Percentiles rank a stretch among this genome's conserved stretches.
These are phyloP conservation scores for Stenotaenia linearis DNA, from an alignment of 2,888 invertebrate genomes.

Conservation along the genomic window DNA sequence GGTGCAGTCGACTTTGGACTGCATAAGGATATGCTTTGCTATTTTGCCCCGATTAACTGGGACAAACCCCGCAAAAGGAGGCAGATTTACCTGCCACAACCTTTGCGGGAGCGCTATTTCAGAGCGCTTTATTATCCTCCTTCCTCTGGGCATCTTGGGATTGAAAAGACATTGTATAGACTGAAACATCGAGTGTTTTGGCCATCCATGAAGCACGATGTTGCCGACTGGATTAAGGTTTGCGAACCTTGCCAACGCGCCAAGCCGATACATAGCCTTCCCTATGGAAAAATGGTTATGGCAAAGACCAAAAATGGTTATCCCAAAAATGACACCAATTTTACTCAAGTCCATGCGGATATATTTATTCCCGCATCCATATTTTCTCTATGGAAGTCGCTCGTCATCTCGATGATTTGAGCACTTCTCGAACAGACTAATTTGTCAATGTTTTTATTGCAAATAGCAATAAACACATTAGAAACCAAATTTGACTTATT, in stretches of 20 bases:
- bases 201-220: background rate
- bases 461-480: too few relatives aligned
- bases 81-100: background rate
- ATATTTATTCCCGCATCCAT: too few relatives aligned
- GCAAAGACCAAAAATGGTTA: too few relatives aligned
- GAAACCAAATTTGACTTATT: too few relatives aligned
- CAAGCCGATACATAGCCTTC: background rate
- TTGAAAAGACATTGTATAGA: background rate
- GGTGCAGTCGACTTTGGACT: background rate
- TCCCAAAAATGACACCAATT: too few relatives aligned
- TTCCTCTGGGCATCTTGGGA: background rate
- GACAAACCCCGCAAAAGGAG: background rate
- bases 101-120: background rate
- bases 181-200: background rate
- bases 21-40: background rate
- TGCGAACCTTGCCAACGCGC: background rate
- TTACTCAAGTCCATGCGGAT: too few relatives aligned
- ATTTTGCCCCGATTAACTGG: background rate
- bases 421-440: too few relatives aligned
- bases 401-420: too few relatives aligned
- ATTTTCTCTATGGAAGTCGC: too few relatives aligned
- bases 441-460: too few relatives aligned
- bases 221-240: background rate
- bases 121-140: background rate
- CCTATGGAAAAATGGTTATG: background rate